A percentile compares a stretch with the other conserved stretches of the same genome.
Conservation (phyloP, 2,797 vertebrate genomes). For the Poecilia velifera region DNA sequence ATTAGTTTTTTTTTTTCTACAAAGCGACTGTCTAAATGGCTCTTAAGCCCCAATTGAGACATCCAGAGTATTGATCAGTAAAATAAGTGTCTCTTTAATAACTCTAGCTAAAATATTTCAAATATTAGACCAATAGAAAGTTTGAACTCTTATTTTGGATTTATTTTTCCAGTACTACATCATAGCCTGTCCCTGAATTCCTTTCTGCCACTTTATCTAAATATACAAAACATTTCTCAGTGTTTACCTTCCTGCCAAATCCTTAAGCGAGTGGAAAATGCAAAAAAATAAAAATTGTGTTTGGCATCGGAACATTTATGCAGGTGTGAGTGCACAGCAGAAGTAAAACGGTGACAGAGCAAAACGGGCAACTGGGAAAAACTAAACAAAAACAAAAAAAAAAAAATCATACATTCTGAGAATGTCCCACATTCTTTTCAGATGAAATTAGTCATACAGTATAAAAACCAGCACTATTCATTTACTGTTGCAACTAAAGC, state of each 20-base stretch:
- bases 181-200: neutral
- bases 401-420: neutral
- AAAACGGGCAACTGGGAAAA: neutral
- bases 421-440: neutral
- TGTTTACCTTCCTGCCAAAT: neutral
- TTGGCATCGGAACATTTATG: neutral
- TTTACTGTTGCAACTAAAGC: constrained; percentile 32
- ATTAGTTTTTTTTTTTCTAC: neutral
- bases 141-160: neutral
- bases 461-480: neutral
- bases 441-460: neutral
- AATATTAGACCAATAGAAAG: neutral
- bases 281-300: neutral
- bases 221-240: neutral
- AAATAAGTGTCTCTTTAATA: neutral
- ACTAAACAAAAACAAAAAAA: neutral
- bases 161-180: neutral
- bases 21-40: neutral
- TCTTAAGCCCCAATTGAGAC: neutral
- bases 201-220: neutral
- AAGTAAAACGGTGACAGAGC: neutral
- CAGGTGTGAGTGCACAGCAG: constrained; percentile 1
- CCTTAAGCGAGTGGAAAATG: neutral
- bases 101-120: neutral
- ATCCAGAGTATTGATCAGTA: neutral